Base-by-base conservation (phyloP, 2,888 invertebrate genomes). In the Julus scanicus region DNA sequence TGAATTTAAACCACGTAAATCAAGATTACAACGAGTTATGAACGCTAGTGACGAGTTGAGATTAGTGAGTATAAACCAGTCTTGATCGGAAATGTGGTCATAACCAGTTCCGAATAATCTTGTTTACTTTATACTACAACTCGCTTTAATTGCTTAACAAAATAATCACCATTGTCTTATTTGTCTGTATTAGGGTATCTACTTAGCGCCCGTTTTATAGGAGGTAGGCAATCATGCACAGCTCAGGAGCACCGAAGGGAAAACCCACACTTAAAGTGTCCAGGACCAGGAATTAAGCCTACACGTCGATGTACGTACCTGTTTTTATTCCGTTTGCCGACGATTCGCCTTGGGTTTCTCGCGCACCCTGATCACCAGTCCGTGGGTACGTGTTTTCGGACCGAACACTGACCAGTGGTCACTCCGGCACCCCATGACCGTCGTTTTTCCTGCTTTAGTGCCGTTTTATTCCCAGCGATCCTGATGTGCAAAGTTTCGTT, bases 361-460 rank as follows among this genome's bases (percentile, higher is more conserved):
- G 17, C 63, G 63, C 63, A 63, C 63, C 63, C 63, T 63, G 63
- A 63, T 63, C 63, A 63, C 63, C 63, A 63, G 63, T n/a, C 53
- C 53, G 53, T 53, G 53, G 53, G 53, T 8, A 44, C 53, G 53
- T 17, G 63, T 63, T 63, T 63, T 63, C 63, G 63, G 63, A 63
- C 63, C 63, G 63, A 63, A n/a, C 63, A 63, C n/a, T 63, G 63
- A 63, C 63, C 63, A 63, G n/a, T n/a, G 63, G 63, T 63, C 63
- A 63, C 63, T 63, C 5, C n/a, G 63, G 63, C n/a, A n/a, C 63
- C 63, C 63, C 63, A 63, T 63, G 63, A 17, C 63, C 63, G 63
- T n/a, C 8, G 53, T 53, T 53, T 53, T 11, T 11, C 17, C 11
- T 53, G 11, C 17, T 53, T 17, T 11, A 15, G 53, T 0, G 13